Percentiles rank a stretch among this genome's conserved stretches.
phyloP scores from a whole-genome alignment of 2,113 vertebrate species.

The Elachura formosa region DNA sequence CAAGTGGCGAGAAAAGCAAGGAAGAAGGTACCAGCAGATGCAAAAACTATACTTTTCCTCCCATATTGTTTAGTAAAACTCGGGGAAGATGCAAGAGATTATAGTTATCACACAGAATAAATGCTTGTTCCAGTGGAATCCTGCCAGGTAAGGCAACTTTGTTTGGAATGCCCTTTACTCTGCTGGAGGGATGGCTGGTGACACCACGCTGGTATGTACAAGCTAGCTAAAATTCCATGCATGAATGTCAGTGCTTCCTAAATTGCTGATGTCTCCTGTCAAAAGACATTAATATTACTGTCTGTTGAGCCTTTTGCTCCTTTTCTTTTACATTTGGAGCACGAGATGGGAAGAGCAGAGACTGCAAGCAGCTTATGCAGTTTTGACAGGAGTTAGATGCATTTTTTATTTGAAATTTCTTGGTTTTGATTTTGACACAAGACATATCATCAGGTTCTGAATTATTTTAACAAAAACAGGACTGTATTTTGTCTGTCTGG shows the following conservation, averaged over 20 bases:
- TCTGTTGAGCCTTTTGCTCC: background rate
- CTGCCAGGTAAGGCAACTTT: background rate
- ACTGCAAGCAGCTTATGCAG: background rate
- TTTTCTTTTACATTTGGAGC: background rate
- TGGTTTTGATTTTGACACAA: background rate
- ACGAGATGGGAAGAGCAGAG: fast-evolving
- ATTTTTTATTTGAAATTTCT: background rate
- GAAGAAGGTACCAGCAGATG: background rate
- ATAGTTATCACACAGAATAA: background rate
- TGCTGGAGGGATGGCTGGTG: background rate
- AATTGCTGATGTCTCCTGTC: background rate
- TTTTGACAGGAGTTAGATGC: background rate
- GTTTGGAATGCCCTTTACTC: background rate
- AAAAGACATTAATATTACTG: background rate
- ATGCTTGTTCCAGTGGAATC: background rate
- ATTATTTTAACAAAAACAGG: constrained; percentile 16
- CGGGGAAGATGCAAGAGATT: background rate
- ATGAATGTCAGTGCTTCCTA: background rate
- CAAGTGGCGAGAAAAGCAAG: background rate
- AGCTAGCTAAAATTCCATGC: background rate
- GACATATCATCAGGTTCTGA: constrained; percentile 8
- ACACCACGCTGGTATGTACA: fast-evolving
- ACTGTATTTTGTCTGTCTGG: background rate
- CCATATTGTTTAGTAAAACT: background rate
- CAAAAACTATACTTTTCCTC: background rate